Percentiles rank a stretch among this genome's conserved stretches.
These are phyloP conservation scores for Sternotherus odoratus DNA, from an alignment of 2,797 vertebrate genomes.

Conservation along the genomic window DNA sequence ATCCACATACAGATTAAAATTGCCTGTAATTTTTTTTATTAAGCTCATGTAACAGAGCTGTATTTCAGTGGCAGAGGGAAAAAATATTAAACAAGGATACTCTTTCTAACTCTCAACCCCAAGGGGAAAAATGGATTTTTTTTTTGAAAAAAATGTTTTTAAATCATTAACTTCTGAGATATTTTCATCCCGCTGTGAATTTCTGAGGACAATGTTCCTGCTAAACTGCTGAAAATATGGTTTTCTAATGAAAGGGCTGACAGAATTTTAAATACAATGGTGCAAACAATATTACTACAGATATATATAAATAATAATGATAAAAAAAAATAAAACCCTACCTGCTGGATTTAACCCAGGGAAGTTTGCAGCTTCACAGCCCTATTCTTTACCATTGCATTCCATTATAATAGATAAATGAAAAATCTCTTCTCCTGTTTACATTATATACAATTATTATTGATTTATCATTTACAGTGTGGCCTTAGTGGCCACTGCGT, in stretches of 20 bases:
- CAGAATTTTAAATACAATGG: conserved; percentile 39
- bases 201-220: conserved; percentile 63
- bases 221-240: conserved; percentile 49
- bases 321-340: neutral
- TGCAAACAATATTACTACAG: conserved; percentile 26
- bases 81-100: conserved; percentile 61
- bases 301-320: neutral
- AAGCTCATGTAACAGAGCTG: conserved; percentile 55
- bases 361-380: neutral
- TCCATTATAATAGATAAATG: neutral
- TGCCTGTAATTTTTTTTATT: conserved; percentile 64
- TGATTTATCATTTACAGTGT: neutral
- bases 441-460: neutral
- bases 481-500: neutral
- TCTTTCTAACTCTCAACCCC: conserved; percentile 61
- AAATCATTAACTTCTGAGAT: conserved; percentile 72
- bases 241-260: conserved; percentile 38
- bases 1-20: conserved; percentile 73
- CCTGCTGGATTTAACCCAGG: neutral
- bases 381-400: neutral
- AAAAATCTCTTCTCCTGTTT: neutral
- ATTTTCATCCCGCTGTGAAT: conserved; percentile 71
- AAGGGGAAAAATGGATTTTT: conserved; percentile 70
- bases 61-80: conserved; percentile 21
- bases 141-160: conserved; percentile 25